Conservation (phyloP, 2,888 invertebrate species). For the Machimus rusticus region DNA sequence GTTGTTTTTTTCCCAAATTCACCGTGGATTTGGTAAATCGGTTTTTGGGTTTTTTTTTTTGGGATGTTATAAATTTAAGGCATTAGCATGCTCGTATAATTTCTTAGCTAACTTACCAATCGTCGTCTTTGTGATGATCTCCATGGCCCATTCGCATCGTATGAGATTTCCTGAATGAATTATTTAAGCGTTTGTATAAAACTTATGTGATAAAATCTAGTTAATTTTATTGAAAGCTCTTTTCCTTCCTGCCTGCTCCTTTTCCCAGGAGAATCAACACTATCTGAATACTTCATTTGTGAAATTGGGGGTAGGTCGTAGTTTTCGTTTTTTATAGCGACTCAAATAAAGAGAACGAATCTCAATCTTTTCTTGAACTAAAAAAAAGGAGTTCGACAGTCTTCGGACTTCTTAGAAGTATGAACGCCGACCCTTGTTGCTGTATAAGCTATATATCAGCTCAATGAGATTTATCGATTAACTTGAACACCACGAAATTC, state of each 20-base stretch:
- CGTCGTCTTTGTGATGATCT: slow-evolving; percentile 14
- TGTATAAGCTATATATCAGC: background rate
- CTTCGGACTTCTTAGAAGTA: background rate
- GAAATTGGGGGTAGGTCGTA: background rate
- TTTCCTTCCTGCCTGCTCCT: background rate
- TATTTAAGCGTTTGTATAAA: slow-evolving; percentile 8
- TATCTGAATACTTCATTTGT: background rate
- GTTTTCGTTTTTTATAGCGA: background rate
- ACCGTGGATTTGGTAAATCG: background rate
- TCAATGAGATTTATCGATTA: background rate
- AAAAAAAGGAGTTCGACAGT: background rate
- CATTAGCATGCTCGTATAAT: slow-evolving; percentile 1
- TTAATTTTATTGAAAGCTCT: background rate
- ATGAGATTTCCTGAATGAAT: slow-evolving; percentile 19
- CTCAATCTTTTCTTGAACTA: background rate
- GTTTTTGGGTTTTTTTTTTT: background rate
- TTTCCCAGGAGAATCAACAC: background rate
- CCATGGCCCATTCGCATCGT: slow-evolving; percentile 17
- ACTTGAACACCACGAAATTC: background rate
- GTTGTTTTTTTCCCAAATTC: background rate
- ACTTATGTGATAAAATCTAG: background rate
- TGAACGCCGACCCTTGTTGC: background rate
- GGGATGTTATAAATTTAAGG: background rate
- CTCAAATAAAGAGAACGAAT: background rate
- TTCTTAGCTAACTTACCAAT: slow-evolving; percentile 11